Evolutionary conservation across 30 jellyfish, hydroid and myxozoan species (phyloP), one percentile per base, ranked within the genome.

Genomic region (Phacellophora camtschatica): DNA sequence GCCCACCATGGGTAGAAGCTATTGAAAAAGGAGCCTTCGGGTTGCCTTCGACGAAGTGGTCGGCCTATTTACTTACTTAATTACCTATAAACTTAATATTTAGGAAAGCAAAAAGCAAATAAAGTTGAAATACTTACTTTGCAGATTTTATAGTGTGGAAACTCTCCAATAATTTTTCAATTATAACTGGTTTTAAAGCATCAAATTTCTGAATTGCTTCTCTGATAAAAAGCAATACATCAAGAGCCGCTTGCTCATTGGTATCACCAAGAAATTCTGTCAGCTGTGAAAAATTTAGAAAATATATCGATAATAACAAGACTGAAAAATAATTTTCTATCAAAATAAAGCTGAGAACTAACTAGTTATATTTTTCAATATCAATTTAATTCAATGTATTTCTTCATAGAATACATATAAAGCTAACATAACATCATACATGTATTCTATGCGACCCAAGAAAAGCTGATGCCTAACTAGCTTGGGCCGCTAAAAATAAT

Each of bases 211-310:
- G 88, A 19, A 92, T 93, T 10, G 99, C 99, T 81, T 93, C 99
- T 22, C 99, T 83, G 42, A 93, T 87, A 78, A 93, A 93, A 45
- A 93, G 74, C 42, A 93, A 55, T 8, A 93, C 99, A 37, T 93
- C 96, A 16, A 93, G 82, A 6, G 99, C 99, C 3, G 99, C 99
- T 86, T 93, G 99, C 71, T 93, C 99, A 57, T 93, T 93, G 13
- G 89, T 76, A 55, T 93, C 99, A 33, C 99, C 99, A 58, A 93
- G 90, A 77, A 93, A 93, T 59, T 93, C 99, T 5, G 99, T 87
- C 66, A 93, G 67, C 96, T 87, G 25, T 6, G 61, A 39, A 5
- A 36, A n/a, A 61, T 6, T 12, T 2, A 33, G 46, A 34, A 28
- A 1, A 72, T 19, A 43, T 30, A 1, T 6, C n/a, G 15, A 10